These are phyloP conservation scores for Eulithis testata DNA, from an alignment of 2,888 invertebrate genomes.

Conservation along the genomic window DNA sequence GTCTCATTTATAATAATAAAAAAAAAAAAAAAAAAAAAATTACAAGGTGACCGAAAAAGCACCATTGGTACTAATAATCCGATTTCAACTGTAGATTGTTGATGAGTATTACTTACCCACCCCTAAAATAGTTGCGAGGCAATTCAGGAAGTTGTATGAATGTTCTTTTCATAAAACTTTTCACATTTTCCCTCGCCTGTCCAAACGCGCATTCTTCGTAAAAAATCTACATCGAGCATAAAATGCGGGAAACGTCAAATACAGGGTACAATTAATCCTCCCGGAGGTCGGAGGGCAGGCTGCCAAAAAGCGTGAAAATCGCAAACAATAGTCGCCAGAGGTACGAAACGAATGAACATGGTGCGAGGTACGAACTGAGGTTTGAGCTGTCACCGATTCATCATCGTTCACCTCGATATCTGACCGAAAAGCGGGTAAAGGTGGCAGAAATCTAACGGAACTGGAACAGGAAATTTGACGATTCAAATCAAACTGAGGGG, in stretches of 20 bases:
- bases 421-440: background rate
- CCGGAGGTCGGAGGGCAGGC: constrained; percentile 35
- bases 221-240: constrained; percentile 37
- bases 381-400: constrained; percentile 8
- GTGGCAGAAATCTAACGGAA: background rate
- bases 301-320: constrained; percentile 61
- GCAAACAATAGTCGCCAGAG: constrained; percentile 48
- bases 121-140: background rate
- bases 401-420: constrained; percentile 1
- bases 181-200: background rate
- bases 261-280: constrained; percentile 58
- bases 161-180: background rate
- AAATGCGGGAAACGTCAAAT: constrained; percentile 56
- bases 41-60: too few relatives aligned
- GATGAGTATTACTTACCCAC: background rate
- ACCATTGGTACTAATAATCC: too few relatives aligned
- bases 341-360: too few relatives aligned
- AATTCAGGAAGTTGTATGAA: background rate
- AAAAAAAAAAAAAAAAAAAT: too few relatives aligned
- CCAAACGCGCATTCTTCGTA: constrained; percentile 19
- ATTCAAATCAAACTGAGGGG: too few relatives aligned
- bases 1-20: too few relatives aligned
- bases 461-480: too few relatives aligned
- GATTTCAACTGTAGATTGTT: too few relatives aligned
- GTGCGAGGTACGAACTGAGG: background rate